Evolutionary conservation across 2,888 invertebrate species (phyloP).

Genomic region (Sussaba pulchella): DNA sequence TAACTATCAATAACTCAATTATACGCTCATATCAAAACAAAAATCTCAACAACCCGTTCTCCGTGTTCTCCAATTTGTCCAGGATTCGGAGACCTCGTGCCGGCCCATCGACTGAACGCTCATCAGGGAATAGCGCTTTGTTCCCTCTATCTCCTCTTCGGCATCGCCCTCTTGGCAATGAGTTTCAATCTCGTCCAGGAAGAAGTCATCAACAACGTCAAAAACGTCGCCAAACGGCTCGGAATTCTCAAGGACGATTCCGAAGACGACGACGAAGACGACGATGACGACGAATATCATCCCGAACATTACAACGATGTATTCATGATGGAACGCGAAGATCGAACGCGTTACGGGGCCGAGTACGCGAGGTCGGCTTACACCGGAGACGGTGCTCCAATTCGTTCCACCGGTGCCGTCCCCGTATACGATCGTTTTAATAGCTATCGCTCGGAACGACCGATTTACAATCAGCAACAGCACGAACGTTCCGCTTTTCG

Average conservation of each 20-base stretch:
- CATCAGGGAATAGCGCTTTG: conserved; percentile 92
- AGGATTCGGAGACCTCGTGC: conserved; percentile 96
- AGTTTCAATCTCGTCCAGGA: conserved; percentile 98
- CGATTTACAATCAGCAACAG: conserved; percentile 16
- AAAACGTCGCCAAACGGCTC: conserved; percentile 92
- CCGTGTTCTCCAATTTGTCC: conserved; percentile 17
- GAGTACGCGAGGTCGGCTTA: conserved; percentile 18
- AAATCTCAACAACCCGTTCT: neutral
- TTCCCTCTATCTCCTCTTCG: conserved; percentile 96
- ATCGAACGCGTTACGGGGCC: conserved; percentile 17
- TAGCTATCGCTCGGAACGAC: conserved; percentile 21
- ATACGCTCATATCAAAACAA: too few relatives aligned
- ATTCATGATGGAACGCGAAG: conserved; percentile 67
- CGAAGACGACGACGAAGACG: conserved; percentile 86
- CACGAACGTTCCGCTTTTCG: conserved; percentile 21
- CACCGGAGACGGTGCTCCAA: neutral
- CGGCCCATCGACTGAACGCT: conserved; percentile 89
- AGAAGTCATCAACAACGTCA: conserved; percentile 95
- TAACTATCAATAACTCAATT: too few relatives aligned
- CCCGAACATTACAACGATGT: conserved; percentile 72
- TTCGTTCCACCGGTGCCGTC: neutral
- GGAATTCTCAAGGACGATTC: conserved; percentile 94
- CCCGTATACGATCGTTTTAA: conserved; percentile 35
- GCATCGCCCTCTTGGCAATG: conserved; percentile 97
- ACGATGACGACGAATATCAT: conserved; percentile 76